Evolutionary conservation across 2,888 invertebrate species (phyloP).

Genomic region (Lutraria lutraria): DNA sequence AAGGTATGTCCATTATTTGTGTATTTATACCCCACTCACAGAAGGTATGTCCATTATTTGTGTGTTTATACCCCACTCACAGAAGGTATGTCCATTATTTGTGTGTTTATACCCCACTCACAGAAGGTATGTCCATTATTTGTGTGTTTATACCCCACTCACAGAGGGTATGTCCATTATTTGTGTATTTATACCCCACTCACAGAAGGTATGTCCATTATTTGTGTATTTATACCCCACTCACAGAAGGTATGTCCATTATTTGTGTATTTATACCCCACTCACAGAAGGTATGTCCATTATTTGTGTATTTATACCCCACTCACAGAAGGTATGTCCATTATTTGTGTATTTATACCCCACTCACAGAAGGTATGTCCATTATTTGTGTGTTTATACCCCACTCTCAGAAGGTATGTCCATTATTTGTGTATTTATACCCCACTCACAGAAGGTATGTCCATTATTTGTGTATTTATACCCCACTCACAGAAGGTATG

Average conservation of each 20-base stretch:
- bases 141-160: slow-evolving; percentile 57
- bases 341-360: slow-evolving; percentile 60
- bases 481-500: slow-evolving; percentile 56
- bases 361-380: slow-evolving; percentile 46
- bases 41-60: slow-evolving; percentile 48
- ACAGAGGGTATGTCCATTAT: slow-evolving; percentile 43
- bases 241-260: slow-evolving; percentile 44
- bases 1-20: slow-evolving; percentile 48
- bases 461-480: slow-evolving; percentile 48
- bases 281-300: slow-evolving; percentile 44
- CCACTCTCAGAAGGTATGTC: slow-evolving; percentile 46
- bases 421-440: slow-evolving; percentile 55
- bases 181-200: slow-evolving; percentile 59
- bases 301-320: slow-evolving; percentile 61
- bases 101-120: slow-evolving; percentile 56
- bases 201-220: slow-evolving; percentile 44
- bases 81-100: slow-evolving; percentile 46
- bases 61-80: slow-evolving; percentile 55
- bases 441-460: slow-evolving; percentile 51
- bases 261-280: slow-evolving; percentile 62
- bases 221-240: slow-evolving; percentile 60
- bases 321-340: slow-evolving; percentile 45
- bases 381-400: slow-evolving; percentile 58
- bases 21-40: slow-evolving; percentile 57
- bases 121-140: slow-evolving; percentile 45